A percentile compares a stretch with the other conserved stretches of the same genome.
Evolutionary conservation across 2,113 vertebrate genomes (phyloP).

Genomic region (Symphodus melops): DNA sequence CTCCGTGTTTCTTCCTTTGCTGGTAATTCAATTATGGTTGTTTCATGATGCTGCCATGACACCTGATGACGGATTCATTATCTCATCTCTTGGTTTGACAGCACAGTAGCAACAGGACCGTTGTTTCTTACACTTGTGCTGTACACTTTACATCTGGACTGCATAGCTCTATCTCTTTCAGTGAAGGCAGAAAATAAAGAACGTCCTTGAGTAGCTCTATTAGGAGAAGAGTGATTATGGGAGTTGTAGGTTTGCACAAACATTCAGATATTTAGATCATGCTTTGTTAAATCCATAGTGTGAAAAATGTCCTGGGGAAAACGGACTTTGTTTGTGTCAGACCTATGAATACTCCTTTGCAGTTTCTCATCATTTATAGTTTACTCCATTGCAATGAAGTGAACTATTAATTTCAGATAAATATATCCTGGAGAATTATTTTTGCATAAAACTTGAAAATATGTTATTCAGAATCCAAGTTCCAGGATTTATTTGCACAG

Average conservation of each 20-base stretch:
- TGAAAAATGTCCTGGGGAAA: not conserved
- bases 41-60: slow-evolving; percentile 83
- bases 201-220: not conserved
- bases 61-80: slow-evolving; percentile 83
- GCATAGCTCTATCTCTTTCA: not conserved
- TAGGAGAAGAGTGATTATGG: not conserved
- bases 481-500: slow-evolving; percentile 43
- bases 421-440: slow-evolving; percentile 48
- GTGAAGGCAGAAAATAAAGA: not conserved
- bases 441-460: slow-evolving; percentile 50
- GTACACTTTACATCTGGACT: slow-evolving; percentile 21
- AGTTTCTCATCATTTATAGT: not conserved
- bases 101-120: slow-evolving; percentile 35
- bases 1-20: slow-evolving; percentile 57
- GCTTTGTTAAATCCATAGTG: slow-evolving; percentile 17
- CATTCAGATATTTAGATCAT: not conserved
- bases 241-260: not conserved
- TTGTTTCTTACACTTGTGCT: slow-evolving; percentile 16
- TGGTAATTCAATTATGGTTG: slow-evolving; percentile 83
- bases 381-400: too few species aligned
- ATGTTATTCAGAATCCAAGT: slow-evolving; percentile 38
- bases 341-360: not conserved
- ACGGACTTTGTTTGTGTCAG: not conserved
- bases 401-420: too few species aligned
- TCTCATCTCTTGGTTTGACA: slow-evolving; percentile 79